These are phyloP conservation scores for Sisor rabdophorus DNA, from an alignment of 2,113 vertebrate genomes.

Conservation along the genomic window DNA sequence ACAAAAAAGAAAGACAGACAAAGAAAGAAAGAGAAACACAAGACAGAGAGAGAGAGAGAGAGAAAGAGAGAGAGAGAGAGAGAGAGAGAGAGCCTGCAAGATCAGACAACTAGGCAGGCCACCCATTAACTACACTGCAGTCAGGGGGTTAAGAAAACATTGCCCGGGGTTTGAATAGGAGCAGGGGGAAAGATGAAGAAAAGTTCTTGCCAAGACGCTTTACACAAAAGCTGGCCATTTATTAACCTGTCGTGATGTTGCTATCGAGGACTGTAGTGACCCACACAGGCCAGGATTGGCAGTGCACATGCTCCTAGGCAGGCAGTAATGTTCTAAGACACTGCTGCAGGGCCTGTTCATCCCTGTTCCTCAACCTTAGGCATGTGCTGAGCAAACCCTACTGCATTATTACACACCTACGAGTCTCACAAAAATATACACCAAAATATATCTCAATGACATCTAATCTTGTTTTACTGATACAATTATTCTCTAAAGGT, in stretches of 20 bases:
- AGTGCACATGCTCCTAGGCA: conserved; percentile 47
- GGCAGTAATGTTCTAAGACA: conserved; percentile 22
- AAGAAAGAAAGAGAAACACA: too few relatives aligned
- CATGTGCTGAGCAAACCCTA: not conserved
- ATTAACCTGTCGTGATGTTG: conserved; percentile 73
- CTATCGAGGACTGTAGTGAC: conserved; percentile 70
- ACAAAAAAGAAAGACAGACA: too few relatives aligned
- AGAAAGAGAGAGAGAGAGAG: not conserved
- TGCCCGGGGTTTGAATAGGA: conserved; percentile 60
- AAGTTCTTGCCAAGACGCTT: conserved; percentile 72
- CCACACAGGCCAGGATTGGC: conserved; percentile 56
- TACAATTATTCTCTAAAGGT: not conserved
- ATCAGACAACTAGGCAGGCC: conserved; percentile 55
- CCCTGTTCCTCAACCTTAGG: conserved; percentile 4
- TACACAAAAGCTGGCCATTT: conserved; percentile 77
- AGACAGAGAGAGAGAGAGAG: not conserved
- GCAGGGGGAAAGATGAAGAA: conserved; percentile 43
- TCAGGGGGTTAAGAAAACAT: conserved; percentile 68
- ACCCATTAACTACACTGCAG: conserved; percentile 68
- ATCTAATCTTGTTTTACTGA: conserved; percentile 6
- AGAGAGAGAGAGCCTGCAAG: conserved; percentile 19
- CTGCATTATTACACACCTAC: not conserved
- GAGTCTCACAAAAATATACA: conserved; percentile 7
- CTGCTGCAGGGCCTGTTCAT: conserved; percentile 27
- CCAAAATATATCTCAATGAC: conserved; percentile 11